These are phyloP conservation scores for Myanophis thanlyinensis DNA, from an alignment of 2,113 vertebrate genomes.

Conservation along the genomic window DNA sequence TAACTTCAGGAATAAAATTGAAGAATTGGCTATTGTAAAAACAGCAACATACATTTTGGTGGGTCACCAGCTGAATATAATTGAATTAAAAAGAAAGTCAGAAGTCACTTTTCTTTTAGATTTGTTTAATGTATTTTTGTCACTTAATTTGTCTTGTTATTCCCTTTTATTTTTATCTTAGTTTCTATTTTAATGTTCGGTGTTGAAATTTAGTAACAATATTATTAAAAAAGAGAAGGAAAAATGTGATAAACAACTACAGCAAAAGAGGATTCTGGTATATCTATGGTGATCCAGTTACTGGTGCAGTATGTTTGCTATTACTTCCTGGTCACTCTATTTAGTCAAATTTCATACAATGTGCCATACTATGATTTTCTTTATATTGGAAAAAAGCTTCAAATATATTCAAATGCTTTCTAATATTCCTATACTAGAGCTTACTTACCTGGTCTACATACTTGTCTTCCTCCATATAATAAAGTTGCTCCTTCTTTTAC, in stretches of 20 bases:
- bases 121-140: background rate
- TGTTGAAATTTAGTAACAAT: background rate
- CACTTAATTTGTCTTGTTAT: background rate
- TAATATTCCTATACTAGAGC: background rate
- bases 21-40: background rate
- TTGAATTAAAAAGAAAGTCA: background rate
- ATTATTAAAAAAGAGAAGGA: background rate
- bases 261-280: background rate
- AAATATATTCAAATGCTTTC: background rate
- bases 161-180: background rate
- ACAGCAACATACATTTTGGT: background rate
- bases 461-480: conserved; percentile 75
- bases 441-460: conserved; percentile 74
- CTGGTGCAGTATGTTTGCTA: background rate
- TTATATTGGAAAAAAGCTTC: background rate
- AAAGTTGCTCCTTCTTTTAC: conserved; percentile 81
- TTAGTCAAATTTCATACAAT: background rate
- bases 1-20: background rate
- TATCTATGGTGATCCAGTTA: background rate
- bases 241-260: background rate
- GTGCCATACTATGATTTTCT: background rate
- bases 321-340: background rate
- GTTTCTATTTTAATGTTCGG: background rate
- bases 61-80: background rate
- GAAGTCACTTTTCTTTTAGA: background rate